Percentiles rank a stretch among this genome's conserved stretches.
Evolutionary conservation across 2,113 vertebrate species (phyloP).

Genomic region (Panthera uncia): DNA sequence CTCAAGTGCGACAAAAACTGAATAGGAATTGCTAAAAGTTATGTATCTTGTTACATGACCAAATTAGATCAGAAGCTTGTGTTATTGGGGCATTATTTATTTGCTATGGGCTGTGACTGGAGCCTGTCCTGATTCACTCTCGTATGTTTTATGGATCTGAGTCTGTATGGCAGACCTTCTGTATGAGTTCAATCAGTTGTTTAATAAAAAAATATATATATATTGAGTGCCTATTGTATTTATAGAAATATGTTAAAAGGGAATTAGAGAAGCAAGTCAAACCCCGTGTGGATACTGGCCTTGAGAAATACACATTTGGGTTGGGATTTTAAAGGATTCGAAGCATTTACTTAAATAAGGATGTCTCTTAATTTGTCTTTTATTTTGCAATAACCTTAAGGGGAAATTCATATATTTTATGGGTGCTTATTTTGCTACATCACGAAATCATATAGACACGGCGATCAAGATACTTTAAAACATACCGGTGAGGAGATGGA

Average conservation of each 20-base stretch:
- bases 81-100: not conserved
- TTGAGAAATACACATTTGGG: not conserved
- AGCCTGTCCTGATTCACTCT: not conserved
- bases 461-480: not conserved
- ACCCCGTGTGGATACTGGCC: not conserved
- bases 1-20: conserved; percentile 5
- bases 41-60: not conserved
- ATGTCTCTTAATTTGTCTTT: conserved; percentile 11
- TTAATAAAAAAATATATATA: not conserved
- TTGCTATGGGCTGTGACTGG: not conserved
- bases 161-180: not conserved
- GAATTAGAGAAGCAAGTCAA: not conserved
- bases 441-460: not conserved
- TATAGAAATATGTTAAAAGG: not conserved
- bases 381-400: conserved; percentile 28
- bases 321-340: not conserved
- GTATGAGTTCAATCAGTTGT: not conserved
- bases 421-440: not conserved
- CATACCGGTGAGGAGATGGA: not conserved
- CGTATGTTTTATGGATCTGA: no score
- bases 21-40: conserved; percentile 44
- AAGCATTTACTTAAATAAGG: not conserved
- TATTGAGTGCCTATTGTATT: not conserved
- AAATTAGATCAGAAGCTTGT: not conserved
- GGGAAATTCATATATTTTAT: not conserved